These are phyloP conservation scores for Dicaeum eximium DNA, from an alignment of 2,113 vertebrate genomes.

Conservation along the genomic window DNA sequence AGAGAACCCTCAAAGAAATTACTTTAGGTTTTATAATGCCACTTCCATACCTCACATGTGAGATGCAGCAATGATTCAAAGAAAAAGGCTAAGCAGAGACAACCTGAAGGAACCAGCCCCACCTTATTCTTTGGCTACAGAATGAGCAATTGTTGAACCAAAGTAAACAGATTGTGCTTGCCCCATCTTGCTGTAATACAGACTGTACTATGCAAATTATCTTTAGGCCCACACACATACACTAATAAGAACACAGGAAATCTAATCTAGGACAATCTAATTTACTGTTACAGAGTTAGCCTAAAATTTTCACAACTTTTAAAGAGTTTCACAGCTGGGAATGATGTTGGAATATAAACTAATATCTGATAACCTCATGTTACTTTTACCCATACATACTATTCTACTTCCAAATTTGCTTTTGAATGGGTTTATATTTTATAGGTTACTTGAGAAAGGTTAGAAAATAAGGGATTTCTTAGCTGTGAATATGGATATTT, in stretches of 20 bases:
- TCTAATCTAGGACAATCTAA: constrained; percentile 28
- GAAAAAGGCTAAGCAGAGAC: neutral
- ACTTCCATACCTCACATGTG: neutral
- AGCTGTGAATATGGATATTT: neutral
- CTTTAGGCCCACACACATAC: constrained; percentile 13
- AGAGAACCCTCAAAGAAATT: neutral
- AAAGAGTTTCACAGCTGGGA: neutral
- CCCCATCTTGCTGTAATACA: constrained; percentile 36
- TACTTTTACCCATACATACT: neutral
- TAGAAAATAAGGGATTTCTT: neutral
- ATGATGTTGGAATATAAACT: neutral
- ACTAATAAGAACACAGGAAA: neutral
- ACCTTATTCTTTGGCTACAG: neutral
- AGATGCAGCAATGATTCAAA: neutral
- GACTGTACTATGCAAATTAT: constrained; percentile 35
- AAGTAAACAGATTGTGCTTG: constrained; percentile 35
- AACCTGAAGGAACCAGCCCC: neutral
- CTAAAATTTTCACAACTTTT: constrained; percentile 9
- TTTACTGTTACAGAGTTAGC: neutral
- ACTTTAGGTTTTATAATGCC: neutral
- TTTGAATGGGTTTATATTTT: neutral
- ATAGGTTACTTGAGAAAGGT: neutral
- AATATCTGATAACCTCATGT: neutral
- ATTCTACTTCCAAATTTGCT: neutral
- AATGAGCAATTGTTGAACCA: neutral